Evolutionary conservation across 2,888 invertebrate species (phyloP), one percentile per base, ranked within the genome.

Genomic region (Tetragnatha montana): DNA sequence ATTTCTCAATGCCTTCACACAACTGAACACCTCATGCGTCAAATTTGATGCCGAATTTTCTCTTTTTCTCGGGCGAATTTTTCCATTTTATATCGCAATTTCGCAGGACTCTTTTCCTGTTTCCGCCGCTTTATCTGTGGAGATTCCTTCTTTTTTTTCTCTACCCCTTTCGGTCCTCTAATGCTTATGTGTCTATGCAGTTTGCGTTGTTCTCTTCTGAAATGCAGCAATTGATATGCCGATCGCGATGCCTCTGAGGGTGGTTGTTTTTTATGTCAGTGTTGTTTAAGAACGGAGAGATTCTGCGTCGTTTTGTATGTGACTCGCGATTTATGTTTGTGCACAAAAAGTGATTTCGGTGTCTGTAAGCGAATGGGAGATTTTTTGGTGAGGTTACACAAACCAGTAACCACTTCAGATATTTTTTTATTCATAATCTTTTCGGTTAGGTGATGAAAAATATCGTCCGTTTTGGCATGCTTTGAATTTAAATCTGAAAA

Each of bases 11-110:
- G 50, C 71, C 87, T 70, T 81, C 74, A 81, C 68, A 75, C 81
- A 87, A 76, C 51, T 81, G 81, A 87, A 82, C 81, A 87, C 81
- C 87, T 82, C 87, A 87, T 81, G 87, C 87, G 87, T 81, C 81
- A 82, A 87, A 87, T 87, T 87, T 76, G 70, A 73, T 76, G 81
- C 81, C 81, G 74, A 75, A 87, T 81, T 50, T 76, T 21, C 50
- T 81, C 81, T 74, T 76, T 47, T 50, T 22, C 74, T 74, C 17
- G 69, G 51, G 68, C 21, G 35, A 76, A 68, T 78, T 19, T 81
- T 73, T 50, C 69, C 60, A 79, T 51, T 79, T 60, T 60, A 79
- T 79, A 50, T 47, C 60, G 10, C 10, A 79, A 47, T 75, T 35
- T 47, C 49, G 17, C 35, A 22, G 14, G 49, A 35, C n/a, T 75